Conservation (phyloP, 2,113 vertebrate genomes). For the Oncorhynchus gorbuscha region DNA sequence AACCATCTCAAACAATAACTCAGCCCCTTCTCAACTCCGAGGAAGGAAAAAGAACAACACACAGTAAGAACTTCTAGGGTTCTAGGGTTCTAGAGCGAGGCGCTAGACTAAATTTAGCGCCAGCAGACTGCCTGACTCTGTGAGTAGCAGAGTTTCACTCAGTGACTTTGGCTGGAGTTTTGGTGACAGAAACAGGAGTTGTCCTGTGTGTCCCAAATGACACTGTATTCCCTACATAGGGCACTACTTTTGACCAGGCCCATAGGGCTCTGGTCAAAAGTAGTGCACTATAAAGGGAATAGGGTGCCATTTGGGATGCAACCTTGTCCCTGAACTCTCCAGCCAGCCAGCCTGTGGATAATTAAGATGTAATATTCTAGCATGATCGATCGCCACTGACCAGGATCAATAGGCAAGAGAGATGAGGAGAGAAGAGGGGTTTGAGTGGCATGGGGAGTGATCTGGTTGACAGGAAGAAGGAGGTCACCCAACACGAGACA, state of each 20-base stretch:
- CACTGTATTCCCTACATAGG: neutral
- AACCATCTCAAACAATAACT: constrained; percentile 30
- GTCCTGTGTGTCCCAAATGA: neutral
- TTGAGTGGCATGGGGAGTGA: constrained; percentile 75
- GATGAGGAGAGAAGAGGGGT: constrained; percentile 38
- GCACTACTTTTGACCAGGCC: neutral
- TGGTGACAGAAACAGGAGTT: constrained; percentile 3
- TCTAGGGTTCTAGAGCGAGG: neutral
- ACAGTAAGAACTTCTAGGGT: neutral
- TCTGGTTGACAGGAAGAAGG: constrained; percentile 61
- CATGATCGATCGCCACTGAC: constrained; percentile 78
- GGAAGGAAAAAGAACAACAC: too few relatives aligned
- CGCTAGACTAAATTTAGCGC: neutral
- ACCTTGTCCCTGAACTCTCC: too few relatives aligned
- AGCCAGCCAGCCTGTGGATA: constrained; percentile 32
- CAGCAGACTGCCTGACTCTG: neutral
- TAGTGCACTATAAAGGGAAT: too few relatives aligned
- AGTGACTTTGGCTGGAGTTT: constrained; percentile 18
- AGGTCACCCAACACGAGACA: constrained; percentile 10
- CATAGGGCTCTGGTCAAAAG: neutral
- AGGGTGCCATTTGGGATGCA: neutral
- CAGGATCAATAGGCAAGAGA: constrained; percentile 76
- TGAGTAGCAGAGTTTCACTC: neutral
- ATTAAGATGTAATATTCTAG: constrained; percentile 86
- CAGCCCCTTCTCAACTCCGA: constrained; percentile 10